These are phyloP conservation scores for Apotomis turbidana DNA, from an alignment of 2,888 invertebrate genomes.

Conservation along the genomic window DNA sequence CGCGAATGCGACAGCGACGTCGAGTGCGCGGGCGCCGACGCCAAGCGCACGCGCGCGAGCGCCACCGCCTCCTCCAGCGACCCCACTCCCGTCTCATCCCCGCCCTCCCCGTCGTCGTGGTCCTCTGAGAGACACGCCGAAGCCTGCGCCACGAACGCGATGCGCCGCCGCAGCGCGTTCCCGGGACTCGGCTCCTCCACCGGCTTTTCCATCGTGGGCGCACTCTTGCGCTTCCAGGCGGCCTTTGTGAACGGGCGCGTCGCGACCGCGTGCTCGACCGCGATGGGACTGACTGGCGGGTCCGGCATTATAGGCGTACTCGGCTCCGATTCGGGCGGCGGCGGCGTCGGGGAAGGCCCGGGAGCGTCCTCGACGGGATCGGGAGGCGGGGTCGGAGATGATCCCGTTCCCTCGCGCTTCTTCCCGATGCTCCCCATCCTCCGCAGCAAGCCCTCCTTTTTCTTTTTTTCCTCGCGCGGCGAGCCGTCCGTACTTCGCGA, in stretches of 20 bases:
- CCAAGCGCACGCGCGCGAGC: conserved; percentile 77
- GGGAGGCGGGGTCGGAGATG: conserved; percentile 50
- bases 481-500: conserved; percentile 70
- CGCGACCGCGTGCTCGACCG: conserved; percentile 78
- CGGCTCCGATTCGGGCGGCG: conserved; percentile 45
- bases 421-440: conserved; percentile 75
- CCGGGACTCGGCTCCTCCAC: conserved; percentile 77
- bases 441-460: conserved; percentile 69
- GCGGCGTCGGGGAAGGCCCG: conserved; percentile 32
- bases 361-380: conserved; percentile 43
- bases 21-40: conserved; percentile 59
- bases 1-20: conserved; percentile 70
- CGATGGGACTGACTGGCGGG: conserved; percentile 67
- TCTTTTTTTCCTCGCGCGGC: conserved; percentile 70
- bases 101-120: conserved; percentile 71
- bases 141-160: conserved; percentile 82
- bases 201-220: conserved; percentile 71
- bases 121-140: conserved; percentile 82
- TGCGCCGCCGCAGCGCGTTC: conserved; percentile 75
- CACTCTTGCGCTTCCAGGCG: conserved; percentile 76
- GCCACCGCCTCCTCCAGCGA: conserved; percentile 81
- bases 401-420: conserved; percentile 62
- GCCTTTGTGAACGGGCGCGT: conserved; percentile 82
- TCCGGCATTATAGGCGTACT: conserved; percentile 49
- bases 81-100: conserved; percentile 73